These are phyloP conservation scores for Macrosiphum euphorbiae DNA, from an alignment of 2,888 invertebrate species.

Conservation along the genomic window DNA sequence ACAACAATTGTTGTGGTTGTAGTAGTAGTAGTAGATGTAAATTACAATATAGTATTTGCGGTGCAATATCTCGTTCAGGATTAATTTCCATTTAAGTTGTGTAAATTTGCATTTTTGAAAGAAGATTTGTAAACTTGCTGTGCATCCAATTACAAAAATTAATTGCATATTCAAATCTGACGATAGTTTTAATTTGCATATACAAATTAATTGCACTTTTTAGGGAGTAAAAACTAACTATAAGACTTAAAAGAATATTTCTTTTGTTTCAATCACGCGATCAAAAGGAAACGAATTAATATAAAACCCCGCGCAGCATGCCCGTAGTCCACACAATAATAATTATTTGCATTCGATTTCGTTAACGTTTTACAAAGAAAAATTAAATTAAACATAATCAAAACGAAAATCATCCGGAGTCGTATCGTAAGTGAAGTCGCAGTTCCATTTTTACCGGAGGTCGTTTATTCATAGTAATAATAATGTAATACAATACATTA, in stretches of 20 bases:
- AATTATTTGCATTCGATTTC: slow-evolving; percentile 1
- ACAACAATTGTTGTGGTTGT: background rate
- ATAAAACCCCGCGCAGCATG: background rate
- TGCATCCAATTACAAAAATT: slow-evolving; percentile 56
- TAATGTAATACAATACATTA: background rate
- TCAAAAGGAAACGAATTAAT: slow-evolving; percentile 19
- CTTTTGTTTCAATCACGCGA: slow-evolving; percentile 23
- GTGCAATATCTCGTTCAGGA: slow-evolving; percentile 15
- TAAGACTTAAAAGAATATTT: slow-evolving; percentile 36
- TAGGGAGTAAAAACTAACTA: background rate
- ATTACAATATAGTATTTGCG: slow-evolving; percentile 23
- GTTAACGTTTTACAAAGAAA: background rate
- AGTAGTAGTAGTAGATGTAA: background rate
- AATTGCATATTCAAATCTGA: slow-evolving; percentile 51
- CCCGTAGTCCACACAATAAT: background rate
- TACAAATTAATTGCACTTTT: slow-evolving; percentile 50
- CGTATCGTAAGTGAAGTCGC: background rate
- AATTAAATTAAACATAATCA: background rate
- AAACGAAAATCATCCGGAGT: background rate
- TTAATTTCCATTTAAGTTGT: slow-evolving; percentile 52
- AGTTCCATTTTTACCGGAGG: background rate
- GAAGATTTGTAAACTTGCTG: slow-evolving; percentile 39
- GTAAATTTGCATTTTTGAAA: slow-evolving; percentile 55
- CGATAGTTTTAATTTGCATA: slow-evolving; percentile 41
- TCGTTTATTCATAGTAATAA: background rate